Base-by-base conservation (phyloP, 2,888 invertebrate species). In the Macaria notata region DNA sequence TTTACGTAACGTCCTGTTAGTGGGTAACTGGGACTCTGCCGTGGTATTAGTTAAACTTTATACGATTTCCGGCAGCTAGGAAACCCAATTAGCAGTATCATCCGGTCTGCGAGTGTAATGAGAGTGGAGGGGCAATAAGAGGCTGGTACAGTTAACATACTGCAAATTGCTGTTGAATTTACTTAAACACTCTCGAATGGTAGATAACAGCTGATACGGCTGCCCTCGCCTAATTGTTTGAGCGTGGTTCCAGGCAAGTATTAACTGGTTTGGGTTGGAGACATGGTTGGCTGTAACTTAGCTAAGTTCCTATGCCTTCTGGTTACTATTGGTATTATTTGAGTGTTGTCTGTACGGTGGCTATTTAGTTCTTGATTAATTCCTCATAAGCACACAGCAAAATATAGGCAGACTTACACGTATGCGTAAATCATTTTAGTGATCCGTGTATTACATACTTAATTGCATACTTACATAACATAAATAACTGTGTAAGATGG, bases 61-160 rank as follows among this genome's bases (percentile, higher is more conserved):
- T 82, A 85, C 79, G 80, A 86, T 86, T 85, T 88, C 87, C 86
- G 80, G 78, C 76, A 73, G 76, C 81, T 76, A 79, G 84, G 81
- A 81, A 86, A 87, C 83, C 81, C 88, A 88, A 88, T 89, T 89
- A 89, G 86, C 86, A 86, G 83, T 88, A 86, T 83, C 88, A 87
- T 83, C 85, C 86, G 83, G 80, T 72, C 75, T 75, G 75, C 70
- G 79, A 80, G 76, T 76, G 73, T 84, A 83, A 81, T 82, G 78
- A 75, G 79, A 76, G 75, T 69, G 70, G 78, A 78, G 81, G 69
- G 76, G 83, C 79, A 81, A 83, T 84, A 82, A 83, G 77, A 79
- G 74, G 70, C 71, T 73, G 72, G 73, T 79, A 77, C 78, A 78
- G 80, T 83, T 84, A 83, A 85, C 82, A 81, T 83, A 84, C 85